Base-by-base conservation (phyloP, 2,113 vertebrate genomes). In the Atherinomorus stipes region DNA sequence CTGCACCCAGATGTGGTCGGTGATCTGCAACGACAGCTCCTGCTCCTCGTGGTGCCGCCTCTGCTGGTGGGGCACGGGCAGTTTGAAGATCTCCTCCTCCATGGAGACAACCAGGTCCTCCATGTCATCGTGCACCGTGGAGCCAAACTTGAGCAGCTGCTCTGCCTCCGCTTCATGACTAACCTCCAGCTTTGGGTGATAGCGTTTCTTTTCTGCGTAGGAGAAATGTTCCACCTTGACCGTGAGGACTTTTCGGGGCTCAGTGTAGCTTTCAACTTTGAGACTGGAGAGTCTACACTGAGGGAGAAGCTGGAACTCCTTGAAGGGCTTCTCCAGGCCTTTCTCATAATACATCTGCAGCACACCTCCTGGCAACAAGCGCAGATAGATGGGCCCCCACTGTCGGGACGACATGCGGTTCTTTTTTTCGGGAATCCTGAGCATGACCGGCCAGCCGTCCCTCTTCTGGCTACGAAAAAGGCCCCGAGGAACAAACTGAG, bases 331-430 rank as follows among this genome's bases (percentile, higher is more conserved):
- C 83, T 99, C 97, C 60, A 99, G 91, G 2, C 98, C 98, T 76
- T 96, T 95, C 80, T 98, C 98, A 0, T 99, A 99, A 79, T 94
- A 99, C 96, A 99, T 95, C 86, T 99, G 97, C 77, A 99, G 76
- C 26, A 98, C 85, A 0, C 96, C 98, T 65, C 98, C 97, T 0
- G 94, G 82, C 52, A 96, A 72, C 71, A 99, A 78, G 0, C 93
- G 94, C 11, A 99, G 93, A 81, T 98, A 99, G 85, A 99, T 96
- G 0, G 97, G 97, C 0, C 98, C 98, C 98, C 98, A 99, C 47
- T 99, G 98, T 34, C 98, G 93, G 7, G 98, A 99, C 0, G 98
- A 99, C 98, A 99, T 99, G 91, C 97, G 95, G 89, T 97, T 99
- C 91, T 99, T 99, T 90, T 97, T 99, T 76, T 99, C 98, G 0